A percentile compares a stretch with the other conserved stretches of the same genome.
phyloP scores from a whole-genome alignment of 1,140 invertebrate genomes.

The Bombus soroeensis region DNA sequence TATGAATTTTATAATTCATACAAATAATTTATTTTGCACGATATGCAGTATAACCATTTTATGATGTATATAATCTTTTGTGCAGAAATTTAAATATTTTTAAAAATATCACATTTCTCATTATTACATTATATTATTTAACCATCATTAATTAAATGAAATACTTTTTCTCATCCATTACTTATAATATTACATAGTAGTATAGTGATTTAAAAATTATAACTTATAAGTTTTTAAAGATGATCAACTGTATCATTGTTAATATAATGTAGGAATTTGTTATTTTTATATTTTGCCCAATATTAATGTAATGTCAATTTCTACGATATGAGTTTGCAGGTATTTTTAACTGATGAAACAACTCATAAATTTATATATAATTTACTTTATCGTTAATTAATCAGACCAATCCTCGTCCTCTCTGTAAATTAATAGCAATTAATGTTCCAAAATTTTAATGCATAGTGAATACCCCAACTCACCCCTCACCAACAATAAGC shows the following conservation, averaged over 20 bases:
- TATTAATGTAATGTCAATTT: conserved; percentile 8
- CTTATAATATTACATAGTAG: background rate
- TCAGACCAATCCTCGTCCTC: conserved; percentile 69
- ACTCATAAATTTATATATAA: conserved; percentile 39
- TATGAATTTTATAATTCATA: conserved; percentile 13
- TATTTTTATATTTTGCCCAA: conserved; percentile 18
- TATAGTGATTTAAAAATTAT: conserved; percentile 9
- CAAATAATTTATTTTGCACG: conserved; percentile 12
- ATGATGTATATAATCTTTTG: conserved; percentile 21
- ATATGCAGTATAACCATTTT: conserved; percentile 5
- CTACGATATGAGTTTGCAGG: conserved; percentile 27
- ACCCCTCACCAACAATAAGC: conserved; percentile 58
- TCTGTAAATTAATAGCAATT: conserved; percentile 69
- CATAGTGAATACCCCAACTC: conserved; percentile 7
- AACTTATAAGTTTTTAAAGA: background rate
- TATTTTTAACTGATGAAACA: conserved; percentile 16
- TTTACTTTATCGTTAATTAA: conserved; percentile 57
- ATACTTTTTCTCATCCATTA: background rate
- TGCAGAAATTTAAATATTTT: conserved; percentile 28
- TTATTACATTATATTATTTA: background rate
- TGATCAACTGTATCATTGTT: background rate
- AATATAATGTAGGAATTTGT: conserved; percentile 39
- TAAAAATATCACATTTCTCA: conserved; percentile 27
- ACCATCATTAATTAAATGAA: conserved; percentile 3
- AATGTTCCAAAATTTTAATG: conserved; percentile 34